These are phyloP conservation scores for Cantharis rustica DNA, from an alignment of 2,888 invertebrate genomes.

Conservation along the genomic window DNA sequence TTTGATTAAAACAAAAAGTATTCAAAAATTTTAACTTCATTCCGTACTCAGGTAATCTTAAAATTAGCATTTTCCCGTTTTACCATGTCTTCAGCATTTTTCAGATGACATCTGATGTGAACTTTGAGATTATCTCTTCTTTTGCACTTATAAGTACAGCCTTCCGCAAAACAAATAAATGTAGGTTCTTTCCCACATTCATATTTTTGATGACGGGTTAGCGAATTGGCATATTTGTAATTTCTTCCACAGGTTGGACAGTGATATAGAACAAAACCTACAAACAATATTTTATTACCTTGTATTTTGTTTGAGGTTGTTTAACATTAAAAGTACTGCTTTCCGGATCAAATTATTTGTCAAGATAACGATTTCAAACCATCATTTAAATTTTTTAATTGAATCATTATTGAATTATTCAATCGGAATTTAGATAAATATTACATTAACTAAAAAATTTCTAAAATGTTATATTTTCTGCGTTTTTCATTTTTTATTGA, in stretches of 20 bases:
- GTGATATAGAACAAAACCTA: neutral
- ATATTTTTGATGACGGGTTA: slow-evolving; percentile 49
- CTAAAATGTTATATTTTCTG: too few relatives aligned
- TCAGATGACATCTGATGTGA: neutral
- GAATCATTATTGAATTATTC: too few relatives aligned
- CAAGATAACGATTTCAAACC: too few relatives aligned
- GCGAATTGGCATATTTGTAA: neutral
- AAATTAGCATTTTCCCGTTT: neutral
- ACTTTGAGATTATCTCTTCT: slow-evolving; percentile 8
- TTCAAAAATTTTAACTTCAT: neutral
- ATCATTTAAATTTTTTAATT: too few relatives aligned
- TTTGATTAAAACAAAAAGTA: neutral
- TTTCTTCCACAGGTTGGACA: neutral
- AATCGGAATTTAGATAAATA: too few relatives aligned
- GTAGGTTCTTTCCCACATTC: slow-evolving; percentile 64
- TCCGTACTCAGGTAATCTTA: neutral
- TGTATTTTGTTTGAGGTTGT: neutral
- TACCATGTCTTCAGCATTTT: neutral
- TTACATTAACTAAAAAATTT: too few relatives aligned
- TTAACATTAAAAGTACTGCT: neutral
- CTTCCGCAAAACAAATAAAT: slow-evolving; percentile 26
- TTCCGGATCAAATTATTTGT: neutral
- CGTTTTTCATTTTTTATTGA: too few relatives aligned
- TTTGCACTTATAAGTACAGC: slow-evolving; percentile 8
- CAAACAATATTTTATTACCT: neutral